Percentiles rank a stretch among this genome's conserved stretches.
Evolutionary conservation across 2,113 vertebrate species (phyloP).

Genomic region (Sinocyclocheilus anophthalmus): DNA sequence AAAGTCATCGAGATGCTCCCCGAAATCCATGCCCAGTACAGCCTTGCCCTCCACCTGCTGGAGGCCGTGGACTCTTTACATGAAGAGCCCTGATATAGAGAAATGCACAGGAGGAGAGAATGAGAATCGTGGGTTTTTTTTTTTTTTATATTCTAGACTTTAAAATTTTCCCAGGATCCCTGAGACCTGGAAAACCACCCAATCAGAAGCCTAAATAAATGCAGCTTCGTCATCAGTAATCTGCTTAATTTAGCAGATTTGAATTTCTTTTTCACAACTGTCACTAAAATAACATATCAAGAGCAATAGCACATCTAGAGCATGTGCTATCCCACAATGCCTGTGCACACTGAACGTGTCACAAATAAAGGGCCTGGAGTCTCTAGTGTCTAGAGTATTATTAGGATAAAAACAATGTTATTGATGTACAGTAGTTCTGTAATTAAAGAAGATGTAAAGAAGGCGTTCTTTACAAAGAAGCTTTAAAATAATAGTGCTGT

Average conservation of each 20-base stretch:
- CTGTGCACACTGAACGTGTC: too few species aligned
- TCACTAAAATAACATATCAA: too few species aligned
- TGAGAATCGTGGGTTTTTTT: not conserved
- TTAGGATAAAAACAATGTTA: too few species aligned
- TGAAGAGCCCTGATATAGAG: slow-evolving; percentile 62
- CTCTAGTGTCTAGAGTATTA: too few species aligned
- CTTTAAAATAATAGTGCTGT: too few species aligned
- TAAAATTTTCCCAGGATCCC: not conserved
- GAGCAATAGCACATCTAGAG: not conserved
- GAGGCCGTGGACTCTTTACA: slow-evolving; percentile 86
- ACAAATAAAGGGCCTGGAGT: too few species aligned
- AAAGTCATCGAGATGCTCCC: slow-evolving; percentile 91
- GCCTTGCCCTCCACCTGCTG: slow-evolving; percentile 88
- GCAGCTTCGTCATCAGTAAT: not conserved
- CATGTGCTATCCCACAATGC: not conserved
- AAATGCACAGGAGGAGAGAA: not conserved
- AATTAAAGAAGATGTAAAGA: too few species aligned
- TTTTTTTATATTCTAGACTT: not conserved
- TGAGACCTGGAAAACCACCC: not conserved
- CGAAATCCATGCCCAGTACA: slow-evolving; percentile 92
- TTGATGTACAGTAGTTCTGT: too few species aligned
- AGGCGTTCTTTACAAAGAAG: too few species aligned
- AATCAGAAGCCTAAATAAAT: not conserved
- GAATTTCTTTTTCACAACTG: too few species aligned
- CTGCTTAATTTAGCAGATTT: not conserved